Evolutionary conservation across 2,888 invertebrate genomes (phyloP).

Genomic region (Slavum lentiscoides): DNA sequence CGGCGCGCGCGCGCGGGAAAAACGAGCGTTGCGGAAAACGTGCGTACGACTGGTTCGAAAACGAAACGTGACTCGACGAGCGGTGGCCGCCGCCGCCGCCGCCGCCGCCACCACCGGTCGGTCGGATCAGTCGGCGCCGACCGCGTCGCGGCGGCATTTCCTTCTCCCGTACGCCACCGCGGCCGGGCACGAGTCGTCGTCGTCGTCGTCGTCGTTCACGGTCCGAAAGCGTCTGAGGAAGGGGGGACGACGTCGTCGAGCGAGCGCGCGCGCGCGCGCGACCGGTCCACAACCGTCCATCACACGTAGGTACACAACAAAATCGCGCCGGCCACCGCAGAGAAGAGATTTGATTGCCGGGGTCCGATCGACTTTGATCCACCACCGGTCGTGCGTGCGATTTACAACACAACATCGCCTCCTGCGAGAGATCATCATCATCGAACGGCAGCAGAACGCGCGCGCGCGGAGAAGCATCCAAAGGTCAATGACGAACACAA

Average conservation of each 20-base stretch:
- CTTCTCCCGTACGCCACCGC: too few relatives aligned
- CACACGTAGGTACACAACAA: background rate
- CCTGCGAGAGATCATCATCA: constrained; percentile 7
- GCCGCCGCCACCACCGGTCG: background rate
- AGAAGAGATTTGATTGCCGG: background rate
- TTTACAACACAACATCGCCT: too few relatives aligned
- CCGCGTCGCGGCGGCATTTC: background rate
- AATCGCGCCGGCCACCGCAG: background rate
- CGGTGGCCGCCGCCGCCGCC: background rate
- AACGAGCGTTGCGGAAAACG: constrained; percentile 47
- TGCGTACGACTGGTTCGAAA: constrained; percentile 51
- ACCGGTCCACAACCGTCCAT: constrained; percentile 44
- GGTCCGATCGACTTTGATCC: constrained; percentile 40
- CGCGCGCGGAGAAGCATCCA: background rate
- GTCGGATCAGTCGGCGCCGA: background rate
- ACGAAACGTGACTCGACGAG: background rate
- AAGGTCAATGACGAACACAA: constrained; percentile 46
- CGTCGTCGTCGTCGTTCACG: too few relatives aligned
- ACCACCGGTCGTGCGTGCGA: constrained; percentile 1
- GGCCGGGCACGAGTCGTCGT: too few relatives aligned
- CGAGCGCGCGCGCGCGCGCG: background rate
- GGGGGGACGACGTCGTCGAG: background rate
- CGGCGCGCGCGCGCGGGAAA: constrained; percentile 29
- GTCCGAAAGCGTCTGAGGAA: background rate
- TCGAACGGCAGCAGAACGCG: background rate